Conservation (phyloP, 2,113 vertebrate species). For the Ancistrus triradiatus region DNA sequence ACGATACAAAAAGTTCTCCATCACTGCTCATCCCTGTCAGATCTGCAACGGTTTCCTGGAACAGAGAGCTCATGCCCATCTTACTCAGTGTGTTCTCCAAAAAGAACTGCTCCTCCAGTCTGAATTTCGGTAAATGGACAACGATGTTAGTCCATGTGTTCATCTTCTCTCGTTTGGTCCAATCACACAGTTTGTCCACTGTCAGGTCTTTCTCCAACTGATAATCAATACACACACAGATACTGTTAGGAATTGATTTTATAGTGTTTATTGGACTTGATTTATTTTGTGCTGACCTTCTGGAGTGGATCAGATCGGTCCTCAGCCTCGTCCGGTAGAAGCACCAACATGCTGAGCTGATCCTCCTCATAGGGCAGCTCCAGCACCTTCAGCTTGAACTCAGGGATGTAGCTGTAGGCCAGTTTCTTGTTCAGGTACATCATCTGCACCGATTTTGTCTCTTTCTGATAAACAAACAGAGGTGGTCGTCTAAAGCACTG, state of each 20-base stretch:
- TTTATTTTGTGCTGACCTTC: slow-evolving; percentile 67
- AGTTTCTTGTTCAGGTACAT: slow-evolving; percentile 81
- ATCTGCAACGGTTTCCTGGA: no score
- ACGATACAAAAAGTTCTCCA: no score
- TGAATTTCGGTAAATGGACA: no score
- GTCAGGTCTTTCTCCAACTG: slow-evolving; percentile 83
- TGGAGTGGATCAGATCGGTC: slow-evolving; percentile 71
- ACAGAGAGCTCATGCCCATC: no score
- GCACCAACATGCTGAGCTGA: slow-evolving; percentile 86
- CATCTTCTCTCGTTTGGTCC: no score
- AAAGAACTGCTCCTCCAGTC: no score
- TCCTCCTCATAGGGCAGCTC: slow-evolving; percentile 76
- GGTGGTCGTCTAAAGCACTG: background rate
- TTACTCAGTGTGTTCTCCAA: no score
- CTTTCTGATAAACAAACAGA: slow-evolving; percentile 63
- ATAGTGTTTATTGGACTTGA: background rate
- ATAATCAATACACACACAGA: slow-evolving; percentile 2
- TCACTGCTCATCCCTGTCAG: no score
- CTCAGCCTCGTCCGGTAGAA: slow-evolving; percentile 73
- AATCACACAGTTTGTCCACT: slow-evolving; percentile 71
- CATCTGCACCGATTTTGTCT: slow-evolving; percentile 80
- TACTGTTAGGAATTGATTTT: background rate
- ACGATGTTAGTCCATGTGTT: no score
- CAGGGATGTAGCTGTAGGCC: slow-evolving; percentile 67
- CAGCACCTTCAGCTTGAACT: slow-evolving; percentile 70